Conservation (phyloP, 2,113 vertebrate genomes). For the Thinocorus orbignyianus region DNA sequence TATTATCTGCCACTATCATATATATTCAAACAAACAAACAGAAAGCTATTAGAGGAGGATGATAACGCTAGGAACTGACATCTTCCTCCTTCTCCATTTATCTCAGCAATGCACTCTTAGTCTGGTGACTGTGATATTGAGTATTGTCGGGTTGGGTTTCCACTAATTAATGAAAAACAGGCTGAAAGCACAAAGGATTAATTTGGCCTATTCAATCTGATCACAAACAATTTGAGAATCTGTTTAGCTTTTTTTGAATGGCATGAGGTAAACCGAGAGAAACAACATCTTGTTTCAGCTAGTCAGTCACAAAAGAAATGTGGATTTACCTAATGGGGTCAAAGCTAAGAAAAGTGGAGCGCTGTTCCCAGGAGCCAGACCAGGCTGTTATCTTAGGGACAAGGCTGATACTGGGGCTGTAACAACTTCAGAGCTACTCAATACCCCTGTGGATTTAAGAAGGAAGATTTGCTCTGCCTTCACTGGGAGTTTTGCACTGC, state of each 20-base stretch:
- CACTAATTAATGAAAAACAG: constrained; percentile 57
- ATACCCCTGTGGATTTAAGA: not conserved
- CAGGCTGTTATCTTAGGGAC: not conserved
- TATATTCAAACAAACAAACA: constrained; percentile 8
- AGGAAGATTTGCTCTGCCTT: not conserved
- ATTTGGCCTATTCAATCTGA: constrained; percentile 53
- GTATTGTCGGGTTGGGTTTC: constrained; percentile 50
- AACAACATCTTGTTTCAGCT: not conserved
- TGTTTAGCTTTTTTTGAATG: constrained; percentile 43
- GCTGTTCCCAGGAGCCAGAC: not conserved
- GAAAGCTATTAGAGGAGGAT: not conserved
- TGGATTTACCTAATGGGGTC: constrained; percentile 43
- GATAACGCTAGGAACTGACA: not conserved
- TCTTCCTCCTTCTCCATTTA: constrained; percentile 49
- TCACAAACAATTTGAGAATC: constrained; percentile 53
- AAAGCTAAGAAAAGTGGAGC: not conserved
- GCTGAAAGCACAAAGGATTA: constrained; percentile 57
- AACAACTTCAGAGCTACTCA: not conserved
- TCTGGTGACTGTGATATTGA: constrained; percentile 54
- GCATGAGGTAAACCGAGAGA: constrained; percentile 1
- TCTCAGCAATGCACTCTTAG: constrained; percentile 45
- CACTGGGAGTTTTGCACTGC: not conserved
- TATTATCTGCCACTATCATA: not conserved
- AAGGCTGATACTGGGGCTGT: not conserved
- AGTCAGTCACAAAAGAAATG: not conserved